Evolutionary conservation across 2,888 invertebrate genomes (phyloP), one percentile per base, ranked within the genome.

Genomic region (Xestia xanthographa): DNA sequence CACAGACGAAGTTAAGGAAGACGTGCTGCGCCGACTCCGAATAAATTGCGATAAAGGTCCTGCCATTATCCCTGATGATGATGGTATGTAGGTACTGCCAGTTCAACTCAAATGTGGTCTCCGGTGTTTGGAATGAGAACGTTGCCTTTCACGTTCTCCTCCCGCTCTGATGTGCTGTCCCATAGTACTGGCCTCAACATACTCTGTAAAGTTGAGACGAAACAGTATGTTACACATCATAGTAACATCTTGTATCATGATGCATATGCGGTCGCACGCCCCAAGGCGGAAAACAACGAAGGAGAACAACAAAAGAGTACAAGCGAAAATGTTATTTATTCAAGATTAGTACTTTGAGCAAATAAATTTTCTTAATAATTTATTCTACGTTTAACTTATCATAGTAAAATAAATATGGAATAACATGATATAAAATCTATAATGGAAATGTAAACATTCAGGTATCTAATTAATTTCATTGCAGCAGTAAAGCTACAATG

Each of bases 371-470:
- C 93, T 94, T 94, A 95, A 93, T 90, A 94, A 93, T 94, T 94
- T 93, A 93, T 91, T 87, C 91, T 93, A 93, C 90, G 90, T 95
- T 94, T 92, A 94, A 93, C 95, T 95, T 95, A 94, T 83, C 84
- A 87, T 88, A 91, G 87, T 92, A 95, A 94, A 94, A 95, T 95
- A 95, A 95, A 93, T 93, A 94, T 94, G 94, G 94, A 95, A 95
- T 95, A 96, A 96, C 95, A 94, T 92, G 92, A 93, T 95, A 96
- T 96, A 96, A 96, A 96, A 96, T 95, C 95, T 96, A 95, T 91
- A 93, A 93, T 95, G 95, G 95, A 95, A 95, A 95, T 95, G 95
- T 95, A 94, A 95, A 94, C 92, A 90, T 92, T 95, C 94, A 95
- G 95, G 95, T 95, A 94, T 94, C 95, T 94, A 95, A 92, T 90